A percentile compares a stretch with the other conserved stretches of the same genome.
Conservation (phyloP, 2,888 invertebrate genomes). For the Rhagonycha lutea region DNA sequence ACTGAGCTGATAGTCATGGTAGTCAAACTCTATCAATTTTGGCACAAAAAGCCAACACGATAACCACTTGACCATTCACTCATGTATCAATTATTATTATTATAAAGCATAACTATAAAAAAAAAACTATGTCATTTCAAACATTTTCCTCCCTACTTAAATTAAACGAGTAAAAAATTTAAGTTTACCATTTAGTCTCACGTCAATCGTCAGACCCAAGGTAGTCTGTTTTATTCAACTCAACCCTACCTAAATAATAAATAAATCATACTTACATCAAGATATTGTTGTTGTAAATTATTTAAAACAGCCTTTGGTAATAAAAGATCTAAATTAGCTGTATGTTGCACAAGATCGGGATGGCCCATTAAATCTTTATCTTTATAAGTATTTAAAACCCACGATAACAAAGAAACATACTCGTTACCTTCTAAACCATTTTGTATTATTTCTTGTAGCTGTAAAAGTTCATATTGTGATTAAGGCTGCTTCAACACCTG, state of each 20-base stretch:
- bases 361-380: conserved; percentile 88
- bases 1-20: too few relatives aligned
- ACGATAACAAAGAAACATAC: conserved; percentile 89
- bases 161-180: too few relatives aligned
- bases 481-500: background rate
- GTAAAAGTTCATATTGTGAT: conserved; percentile 27
- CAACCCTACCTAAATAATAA: background rate
- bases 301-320: conserved; percentile 75
- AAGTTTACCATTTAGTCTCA: too few relatives aligned
- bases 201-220: too few relatives aligned
- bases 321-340: conserved; percentile 72
- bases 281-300: conserved; percentile 80
- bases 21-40: too few relatives aligned
- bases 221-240: too few relatives aligned
- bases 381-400: conserved; percentile 90
- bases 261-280: conserved; percentile 60
- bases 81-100: too few relatives aligned
- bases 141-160: too few relatives aligned
- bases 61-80: too few relatives aligned
- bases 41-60: too few relatives aligned
- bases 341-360: conserved; percentile 67
- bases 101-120: too few relatives aligned
- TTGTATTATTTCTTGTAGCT: conserved; percentile 86
- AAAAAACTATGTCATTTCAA: too few relatives aligned
- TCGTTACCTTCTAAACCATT: conserved; percentile 94